These are phyloP conservation scores for Paragorgia papillata DNA, from an alignment of 92 coral and sea anemone genomes.

Conservation along the genomic window DNA sequence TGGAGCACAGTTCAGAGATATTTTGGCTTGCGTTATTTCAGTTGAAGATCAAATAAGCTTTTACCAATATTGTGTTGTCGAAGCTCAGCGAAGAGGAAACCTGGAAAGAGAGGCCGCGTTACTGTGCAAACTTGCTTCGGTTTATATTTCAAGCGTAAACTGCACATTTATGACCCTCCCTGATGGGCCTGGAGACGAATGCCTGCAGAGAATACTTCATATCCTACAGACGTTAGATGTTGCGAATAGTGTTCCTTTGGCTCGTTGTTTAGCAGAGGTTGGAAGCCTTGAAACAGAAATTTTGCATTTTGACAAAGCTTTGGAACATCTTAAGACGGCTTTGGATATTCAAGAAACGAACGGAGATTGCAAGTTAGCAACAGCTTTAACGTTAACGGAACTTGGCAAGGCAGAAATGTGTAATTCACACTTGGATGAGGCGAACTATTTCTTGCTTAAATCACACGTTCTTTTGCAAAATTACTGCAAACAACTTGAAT, in stretches of 20 bases:
- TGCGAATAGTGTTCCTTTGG: constrained; percentile 18
- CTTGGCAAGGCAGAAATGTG: background rate
- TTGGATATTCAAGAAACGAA: constrained; percentile 22
- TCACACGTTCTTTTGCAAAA: constrained; percentile 15
- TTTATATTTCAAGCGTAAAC: constrained; percentile 49
- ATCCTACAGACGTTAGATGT: constrained; percentile 16
- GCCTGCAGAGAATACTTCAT: constrained; percentile 28
- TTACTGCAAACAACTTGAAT: constrained; percentile 10
- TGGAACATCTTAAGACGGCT: constrained; percentile 42
- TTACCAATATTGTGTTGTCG: constrained; percentile 24
- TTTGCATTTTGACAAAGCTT: constrained; percentile 3
- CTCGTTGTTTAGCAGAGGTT: constrained; percentile 30
- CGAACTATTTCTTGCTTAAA: background rate
- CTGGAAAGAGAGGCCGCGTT: constrained; percentile 36
- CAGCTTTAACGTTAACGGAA: background rate
- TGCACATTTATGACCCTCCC: constrained; percentile 43
- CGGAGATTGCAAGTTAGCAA: background rate
- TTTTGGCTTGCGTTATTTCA: constrained; percentile 28
- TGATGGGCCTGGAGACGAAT: constrained; percentile 37
- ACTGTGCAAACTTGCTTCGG: constrained; percentile 32
- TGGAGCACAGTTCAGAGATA: constrained; percentile 24
- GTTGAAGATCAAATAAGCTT: constrained; percentile 43
- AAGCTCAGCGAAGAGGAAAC: constrained; percentile 41
- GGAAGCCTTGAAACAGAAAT: constrained; percentile 38
- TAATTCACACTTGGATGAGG: background rate